phyloP scores from a whole-genome alignment of 2,113 vertebrate genomes.

The Phrynosoma platyrhinos region DNA sequence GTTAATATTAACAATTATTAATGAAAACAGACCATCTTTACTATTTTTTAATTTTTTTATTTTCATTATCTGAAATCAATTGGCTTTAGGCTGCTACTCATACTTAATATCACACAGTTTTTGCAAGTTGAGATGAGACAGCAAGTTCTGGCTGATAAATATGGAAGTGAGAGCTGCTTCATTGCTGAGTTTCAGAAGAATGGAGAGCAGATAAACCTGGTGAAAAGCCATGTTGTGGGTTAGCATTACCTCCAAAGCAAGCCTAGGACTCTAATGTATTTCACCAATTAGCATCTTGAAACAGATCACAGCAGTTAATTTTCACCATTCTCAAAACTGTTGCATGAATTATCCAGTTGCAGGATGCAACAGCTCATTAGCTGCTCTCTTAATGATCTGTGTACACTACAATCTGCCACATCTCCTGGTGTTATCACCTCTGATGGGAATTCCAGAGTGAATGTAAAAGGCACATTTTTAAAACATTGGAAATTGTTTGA shows the following conservation, averaged over 20 bases:
- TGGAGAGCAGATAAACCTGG: no score
- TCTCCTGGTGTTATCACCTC: constrained; percentile 8
- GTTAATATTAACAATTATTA: background rate
- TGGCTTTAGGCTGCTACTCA: background rate
- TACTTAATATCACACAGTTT: background rate
- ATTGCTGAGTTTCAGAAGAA: background rate
- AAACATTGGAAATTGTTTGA: constrained; percentile 5
- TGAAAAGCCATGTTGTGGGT: background rate
- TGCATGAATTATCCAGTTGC: constrained; percentile 49
- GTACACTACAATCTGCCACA: constrained; percentile 18
- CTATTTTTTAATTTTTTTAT: background rate
- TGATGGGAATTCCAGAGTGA: constrained; percentile 31
- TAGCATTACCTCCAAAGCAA: constrained; percentile 31
- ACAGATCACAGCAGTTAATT: constrained; percentile 59
- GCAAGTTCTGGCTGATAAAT: background rate
- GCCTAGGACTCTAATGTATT: constrained; percentile 44
- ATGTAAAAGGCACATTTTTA: constrained; percentile 1
- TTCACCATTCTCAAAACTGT: constrained; percentile 43
- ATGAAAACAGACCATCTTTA: background rate
- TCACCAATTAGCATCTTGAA: constrained; percentile 48
- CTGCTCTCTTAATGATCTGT: constrained; percentile 48
- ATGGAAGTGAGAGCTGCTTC: background rate
- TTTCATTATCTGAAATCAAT: background rate
- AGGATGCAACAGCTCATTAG: constrained; percentile 28
- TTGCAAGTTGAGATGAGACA: background rate